Evolutionary conservation across 2,797 vertebrate genomes (phyloP), one percentile per base, ranked within the genome.

Genomic region (Anabas testudineus): DNA sequence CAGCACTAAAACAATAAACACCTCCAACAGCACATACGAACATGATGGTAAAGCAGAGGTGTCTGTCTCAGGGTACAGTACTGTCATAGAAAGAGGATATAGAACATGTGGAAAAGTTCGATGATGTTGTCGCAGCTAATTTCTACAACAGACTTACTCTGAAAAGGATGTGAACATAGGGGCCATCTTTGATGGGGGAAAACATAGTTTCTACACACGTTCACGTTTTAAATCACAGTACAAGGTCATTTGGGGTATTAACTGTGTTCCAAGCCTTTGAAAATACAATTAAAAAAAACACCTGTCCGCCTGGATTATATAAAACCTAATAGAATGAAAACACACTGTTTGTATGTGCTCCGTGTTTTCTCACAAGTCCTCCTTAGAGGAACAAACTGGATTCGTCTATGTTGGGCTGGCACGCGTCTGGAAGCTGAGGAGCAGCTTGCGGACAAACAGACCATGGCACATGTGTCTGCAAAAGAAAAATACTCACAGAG

Each of bases 401-500:
- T 60, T 95, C 94, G 0, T 94, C 92, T 89, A 90, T 89, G 83
- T 91, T 93, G 61, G 94, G 91, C 24, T 95, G 74, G 91, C 90
- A 32, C 93, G 94, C 91, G 93, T 94, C 51, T 96, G 94, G 83
- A 95, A 95, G 56, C 94, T 94, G 87, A 95, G 92, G 6, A 95
- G 92, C 26, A 94, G 89, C 86, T 94, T 95, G 76, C 95, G 93
- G 58, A 88, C 93, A 62, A 94, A 94, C 41, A 95, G 90, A 3
- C 93, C 94, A 0, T 89, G 86, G 63, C 92, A 94, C 16, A 90
- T 93, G 49, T 88, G 93, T 80, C 94, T 96, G 82, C 30, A 32
- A 45, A 41, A 12, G 28, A 60, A 42, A 55, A 12, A 78, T 16
- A 42, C 37, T 58, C 36, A 37, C 64, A 60, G 34, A 36, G 10